Percentiles rank a stretch among this genome's conserved stretches.
These are phyloP conservation scores for Epirrhoe tristata DNA, from an alignment of 2,888 invertebrate species.

Conservation along the genomic window DNA sequence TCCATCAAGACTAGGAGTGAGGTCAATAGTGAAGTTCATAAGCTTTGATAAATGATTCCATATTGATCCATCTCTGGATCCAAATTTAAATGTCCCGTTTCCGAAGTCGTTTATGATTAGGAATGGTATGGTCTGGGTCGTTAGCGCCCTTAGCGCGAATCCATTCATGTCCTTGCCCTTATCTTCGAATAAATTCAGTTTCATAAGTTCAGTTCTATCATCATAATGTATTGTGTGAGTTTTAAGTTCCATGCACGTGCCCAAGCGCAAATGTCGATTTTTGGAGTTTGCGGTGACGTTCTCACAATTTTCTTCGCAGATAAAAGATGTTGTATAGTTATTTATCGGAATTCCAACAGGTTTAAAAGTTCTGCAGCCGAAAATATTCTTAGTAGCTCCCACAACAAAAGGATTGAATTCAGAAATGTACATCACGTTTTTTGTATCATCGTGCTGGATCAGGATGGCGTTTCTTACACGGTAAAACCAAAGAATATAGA, in stretches of 20 bases:
- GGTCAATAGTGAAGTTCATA: constrained; percentile 72
- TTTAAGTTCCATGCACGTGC: constrained; percentile 68
- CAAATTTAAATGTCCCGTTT: constrained; percentile 58
- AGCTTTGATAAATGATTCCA: constrained; percentile 67
- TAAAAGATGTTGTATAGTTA: constrained; percentile 56
- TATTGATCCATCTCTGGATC: constrained; percentile 67
- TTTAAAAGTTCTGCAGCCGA: constrained; percentile 66
- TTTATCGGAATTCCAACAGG: constrained; percentile 60
- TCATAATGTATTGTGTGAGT: constrained; percentile 51
- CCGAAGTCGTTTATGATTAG: constrained; percentile 50
- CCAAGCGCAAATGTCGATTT: constrained; percentile 58
- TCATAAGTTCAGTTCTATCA: constrained; percentile 38
- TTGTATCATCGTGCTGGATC: constrained; percentile 57
- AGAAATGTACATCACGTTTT: constrained; percentile 48
- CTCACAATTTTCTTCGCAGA: constrained; percentile 62
- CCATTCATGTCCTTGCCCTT: constrained; percentile 67
- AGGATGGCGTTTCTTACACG: constrained; percentile 62
- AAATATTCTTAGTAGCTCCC: constrained; percentile 51
- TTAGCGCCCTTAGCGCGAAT: constrained; percentile 57
- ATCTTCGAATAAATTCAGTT: constrained; percentile 60
- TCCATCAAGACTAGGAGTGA: constrained; percentile 52
- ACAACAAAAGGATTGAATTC: constrained; percentile 62
- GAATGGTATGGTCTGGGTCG: constrained; percentile 63
- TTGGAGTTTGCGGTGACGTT: constrained; percentile 63
- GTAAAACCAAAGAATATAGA: constrained; percentile 69